Conservation (phyloP, 2,113 vertebrate genomes). For the Thalassarche chlororhynchos region DNA sequence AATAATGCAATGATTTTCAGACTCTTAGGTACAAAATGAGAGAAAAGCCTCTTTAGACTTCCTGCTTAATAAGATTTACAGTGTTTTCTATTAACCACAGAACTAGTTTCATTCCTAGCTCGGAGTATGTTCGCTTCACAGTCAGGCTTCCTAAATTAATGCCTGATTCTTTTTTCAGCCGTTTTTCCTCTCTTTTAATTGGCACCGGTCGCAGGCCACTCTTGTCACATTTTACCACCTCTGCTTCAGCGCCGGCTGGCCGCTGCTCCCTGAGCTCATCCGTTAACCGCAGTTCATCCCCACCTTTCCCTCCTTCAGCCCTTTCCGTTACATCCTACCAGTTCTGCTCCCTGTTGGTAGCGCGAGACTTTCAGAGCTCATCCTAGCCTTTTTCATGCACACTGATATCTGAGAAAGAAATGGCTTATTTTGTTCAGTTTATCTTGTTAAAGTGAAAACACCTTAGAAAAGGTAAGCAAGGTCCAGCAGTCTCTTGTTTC, state of each 20-base stretch:
- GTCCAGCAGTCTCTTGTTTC: not conserved
- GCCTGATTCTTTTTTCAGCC: not conserved
- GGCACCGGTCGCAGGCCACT: not conserved
- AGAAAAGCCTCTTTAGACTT: constrained; percentile 60
- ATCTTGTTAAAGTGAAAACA: not conserved
- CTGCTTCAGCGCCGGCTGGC: accelerated
- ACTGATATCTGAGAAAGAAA: not conserved
- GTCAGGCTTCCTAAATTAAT: not conserved
- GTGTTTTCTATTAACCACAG: constrained; percentile 47
- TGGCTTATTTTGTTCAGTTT: not conserved
- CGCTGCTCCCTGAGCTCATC: not conserved
- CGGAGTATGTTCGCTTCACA: not conserved
- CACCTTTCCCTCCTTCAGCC: not conserved
- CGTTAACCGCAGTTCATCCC: not conserved
- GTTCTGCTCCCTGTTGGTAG: not conserved
- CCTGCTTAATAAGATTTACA: constrained; percentile 62
- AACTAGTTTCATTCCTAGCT: constrained; percentile 6
- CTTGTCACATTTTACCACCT: not conserved
- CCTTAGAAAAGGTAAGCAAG: not conserved
- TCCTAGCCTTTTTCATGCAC: not conserved
- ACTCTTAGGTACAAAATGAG: constrained; percentile 42
- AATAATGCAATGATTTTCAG: constrained; percentile 49
- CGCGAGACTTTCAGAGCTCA: not conserved
- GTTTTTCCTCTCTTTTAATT: constrained; percentile 27
- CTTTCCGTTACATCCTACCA: not conserved